Evolutionary conservation across 2,797 vertebrate genomes (phyloP).

Genomic region (Neosalanx taihuensis): DNA sequence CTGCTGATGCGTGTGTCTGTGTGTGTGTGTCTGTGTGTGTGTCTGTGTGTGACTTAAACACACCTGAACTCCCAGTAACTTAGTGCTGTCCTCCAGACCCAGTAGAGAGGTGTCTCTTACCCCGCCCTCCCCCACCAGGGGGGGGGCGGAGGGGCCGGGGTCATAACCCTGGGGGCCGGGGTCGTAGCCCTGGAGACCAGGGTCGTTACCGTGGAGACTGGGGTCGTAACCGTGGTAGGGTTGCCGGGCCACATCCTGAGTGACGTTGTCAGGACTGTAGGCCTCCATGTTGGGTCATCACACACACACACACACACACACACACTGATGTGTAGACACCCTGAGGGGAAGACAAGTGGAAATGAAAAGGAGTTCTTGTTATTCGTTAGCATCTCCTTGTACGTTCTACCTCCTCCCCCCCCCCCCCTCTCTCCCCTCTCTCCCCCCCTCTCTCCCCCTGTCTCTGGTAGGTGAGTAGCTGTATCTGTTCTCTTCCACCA

Average conservation of each 20-base stretch:
- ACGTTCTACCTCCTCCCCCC: too few species aligned
- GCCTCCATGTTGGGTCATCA: conserved; percentile 65
- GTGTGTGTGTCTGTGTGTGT: too few species aligned
- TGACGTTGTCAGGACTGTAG: conserved; percentile 49
- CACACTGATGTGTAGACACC: conserved; percentile 6
- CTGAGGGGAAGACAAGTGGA: neutral
- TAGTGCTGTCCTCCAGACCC: conserved; percentile 79
- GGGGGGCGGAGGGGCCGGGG: conserved; percentile 7
- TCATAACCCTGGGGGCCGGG: conserved; percentile 33
- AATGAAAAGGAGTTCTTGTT: neutral
- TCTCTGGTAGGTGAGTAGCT: neutral
- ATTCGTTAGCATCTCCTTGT: too few species aligned
- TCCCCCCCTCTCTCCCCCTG: neutral
- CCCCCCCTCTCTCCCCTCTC: neutral
- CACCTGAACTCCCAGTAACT: conserved; percentile 79
- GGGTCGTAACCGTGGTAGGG: neutral
- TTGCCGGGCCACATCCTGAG: conserved; percentile 43
- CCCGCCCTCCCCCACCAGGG: conserved; percentile 29
- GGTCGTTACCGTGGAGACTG: too few species aligned
- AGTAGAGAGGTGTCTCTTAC: conserved; percentile 40
- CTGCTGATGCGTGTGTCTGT: too few species aligned
- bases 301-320: neutral
- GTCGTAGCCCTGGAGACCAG: conserved; percentile 11
- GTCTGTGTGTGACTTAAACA: too few species aligned
- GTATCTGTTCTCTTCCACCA: too few species aligned